Conservation (phyloP, 2,113 vertebrate genomes). For the Camelus bactrianus region DNA sequence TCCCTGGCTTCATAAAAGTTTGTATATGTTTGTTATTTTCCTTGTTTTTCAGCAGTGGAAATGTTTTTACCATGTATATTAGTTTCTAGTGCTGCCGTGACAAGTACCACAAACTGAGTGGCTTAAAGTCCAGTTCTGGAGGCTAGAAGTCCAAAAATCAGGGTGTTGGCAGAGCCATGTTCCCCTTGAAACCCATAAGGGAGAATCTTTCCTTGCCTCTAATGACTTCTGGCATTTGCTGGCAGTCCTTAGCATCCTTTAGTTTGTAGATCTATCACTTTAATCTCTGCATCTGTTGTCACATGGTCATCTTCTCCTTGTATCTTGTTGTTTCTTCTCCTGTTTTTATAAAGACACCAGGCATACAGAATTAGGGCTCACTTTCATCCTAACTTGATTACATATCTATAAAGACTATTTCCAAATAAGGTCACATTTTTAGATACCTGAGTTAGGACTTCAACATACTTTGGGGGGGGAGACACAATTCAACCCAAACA, state of each 20-base stretch:
- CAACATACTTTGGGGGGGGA: neutral
- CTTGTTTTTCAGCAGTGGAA: neutral
- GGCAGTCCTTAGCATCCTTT: neutral
- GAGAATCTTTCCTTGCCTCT: neutral
- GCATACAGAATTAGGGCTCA: neutral
- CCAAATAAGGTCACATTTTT: neutral
- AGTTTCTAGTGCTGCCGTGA: neutral
- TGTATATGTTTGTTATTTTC: neutral
- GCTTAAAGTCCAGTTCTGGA: neutral
- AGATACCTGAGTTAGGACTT: neutral
- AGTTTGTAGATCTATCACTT: neutral
- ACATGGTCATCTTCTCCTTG: neutral
- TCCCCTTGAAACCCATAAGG: neutral
- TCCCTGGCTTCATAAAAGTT: neutral
- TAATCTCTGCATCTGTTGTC: neutral
- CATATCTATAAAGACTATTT: neutral
- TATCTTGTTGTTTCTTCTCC: neutral
- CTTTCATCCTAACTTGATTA: slow-evolving; percentile 1
- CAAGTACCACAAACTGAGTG: neutral
- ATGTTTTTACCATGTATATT: neutral
- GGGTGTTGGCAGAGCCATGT: neutral
- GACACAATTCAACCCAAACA: neutral
- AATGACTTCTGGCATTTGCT: neutral
- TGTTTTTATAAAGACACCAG: neutral
- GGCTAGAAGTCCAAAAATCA: neutral